Evolutionary conservation across 2,113 vertebrate species (phyloP), one percentile per base, ranked within the genome.

Genomic region (Anguilla rostrata): DNA sequence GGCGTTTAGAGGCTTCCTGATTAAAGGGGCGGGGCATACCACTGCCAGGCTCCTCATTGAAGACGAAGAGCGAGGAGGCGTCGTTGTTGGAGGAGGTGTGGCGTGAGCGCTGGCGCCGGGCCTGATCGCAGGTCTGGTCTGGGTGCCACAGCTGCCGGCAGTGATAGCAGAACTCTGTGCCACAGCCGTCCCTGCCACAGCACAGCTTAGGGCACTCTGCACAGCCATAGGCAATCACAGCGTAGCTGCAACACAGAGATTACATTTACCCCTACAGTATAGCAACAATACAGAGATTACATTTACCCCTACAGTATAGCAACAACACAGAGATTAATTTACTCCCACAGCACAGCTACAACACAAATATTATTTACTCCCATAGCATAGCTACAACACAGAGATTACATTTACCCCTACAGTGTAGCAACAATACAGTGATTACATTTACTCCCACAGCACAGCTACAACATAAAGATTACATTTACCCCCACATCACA

Each of bases 131-230:
- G 9, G 97, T 97, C 90, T 96, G 92, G 0, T 96, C 92, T 0
- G 96, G 96, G 84, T 97, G 97, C 97, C 97, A 97, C 87, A 95
- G 95, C 94, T 97, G 97, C 49, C 96, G 95, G 89, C 97, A 97
- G 95, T 96, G 97, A 94, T 97, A 97, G 92, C 97, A 97, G 94
- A 97, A 97, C 94, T 97, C 96, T 0, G 96, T 96, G 84, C 95
- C 93, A 0, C 97, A 97, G 82, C 95, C 97, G 60, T 96, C 95
- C 0, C 95, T 96, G 0, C 94, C 96, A 0, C 97, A 97, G 89
- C 94, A 95, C 88, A 97, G 95, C 89, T 96, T 96, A 34, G 97
- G 97, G 87, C 96, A 97, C 66, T 96, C 96, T 0, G 96, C 96
- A 87, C 96, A 97, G 88, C 96, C 96, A 0, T 96, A 95, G 40